These are phyloP conservation scores for Parazoanthus darwini DNA, from an alignment of 92 coral and sea anemone species.

Conservation along the genomic window DNA sequence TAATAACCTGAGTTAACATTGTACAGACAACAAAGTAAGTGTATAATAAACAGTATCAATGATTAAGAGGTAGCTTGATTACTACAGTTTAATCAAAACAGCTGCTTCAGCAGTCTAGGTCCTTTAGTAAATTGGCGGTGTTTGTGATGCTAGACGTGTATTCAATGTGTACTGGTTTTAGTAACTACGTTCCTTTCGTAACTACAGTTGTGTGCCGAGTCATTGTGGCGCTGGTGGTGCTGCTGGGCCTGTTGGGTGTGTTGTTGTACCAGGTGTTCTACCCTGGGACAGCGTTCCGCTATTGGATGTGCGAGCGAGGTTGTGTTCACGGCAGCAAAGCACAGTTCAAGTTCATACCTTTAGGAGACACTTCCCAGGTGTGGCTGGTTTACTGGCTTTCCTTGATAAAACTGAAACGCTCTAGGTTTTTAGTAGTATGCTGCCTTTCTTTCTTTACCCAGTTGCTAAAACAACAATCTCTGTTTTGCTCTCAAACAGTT, in stretches of 20 bases:
- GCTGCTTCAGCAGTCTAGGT: too few relatives aligned
- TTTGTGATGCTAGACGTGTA: too few relatives aligned
- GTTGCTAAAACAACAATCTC: too few relatives aligned
- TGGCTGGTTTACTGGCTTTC: too few relatives aligned
- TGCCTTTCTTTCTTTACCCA: too few relatives aligned
- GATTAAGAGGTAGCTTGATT: too few relatives aligned
- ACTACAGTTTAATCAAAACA: too few relatives aligned
- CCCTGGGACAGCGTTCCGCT: constrained; percentile 81
- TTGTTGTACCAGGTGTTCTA: constrained; percentile 65
- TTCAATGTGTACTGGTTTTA: not conserved
- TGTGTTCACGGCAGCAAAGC: constrained; percentile 53
- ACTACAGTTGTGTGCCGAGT: constrained; percentile 56
- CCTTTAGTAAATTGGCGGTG: too few relatives aligned
- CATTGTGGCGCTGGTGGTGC: constrained; percentile 42
- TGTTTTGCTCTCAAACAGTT: too few relatives aligned
- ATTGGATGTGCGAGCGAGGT: constrained; percentile 72
- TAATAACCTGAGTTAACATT: too few relatives aligned
- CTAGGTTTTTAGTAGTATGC: not conserved
- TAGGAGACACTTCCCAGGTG: constrained; percentile 40
- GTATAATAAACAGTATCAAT: too few relatives aligned
- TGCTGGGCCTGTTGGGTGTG: constrained; percentile 57
- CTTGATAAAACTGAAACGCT: not conserved
- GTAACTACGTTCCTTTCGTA: not conserved
- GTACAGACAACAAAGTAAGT: too few relatives aligned
- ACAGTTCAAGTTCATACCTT: constrained; percentile 52